These are phyloP conservation scores for Julus scanicus DNA, from an alignment of 2,888 invertebrate genomes.

Conservation along the genomic window DNA sequence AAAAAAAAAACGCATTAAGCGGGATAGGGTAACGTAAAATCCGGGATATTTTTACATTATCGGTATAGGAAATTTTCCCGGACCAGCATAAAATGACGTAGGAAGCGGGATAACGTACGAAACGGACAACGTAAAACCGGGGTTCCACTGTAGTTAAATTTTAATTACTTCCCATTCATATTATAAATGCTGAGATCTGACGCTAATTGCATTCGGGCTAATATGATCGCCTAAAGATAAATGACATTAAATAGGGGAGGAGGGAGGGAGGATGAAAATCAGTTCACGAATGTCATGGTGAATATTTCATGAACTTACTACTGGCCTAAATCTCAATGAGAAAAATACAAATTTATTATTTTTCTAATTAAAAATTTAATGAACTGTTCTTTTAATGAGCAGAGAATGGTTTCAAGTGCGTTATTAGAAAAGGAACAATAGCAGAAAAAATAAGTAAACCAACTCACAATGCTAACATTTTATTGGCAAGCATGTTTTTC, in stretches of 20 bases:
- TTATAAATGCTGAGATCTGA: neutral
- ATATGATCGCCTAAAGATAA: conserved; percentile 1
- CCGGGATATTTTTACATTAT: no score
- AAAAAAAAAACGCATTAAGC: no score
- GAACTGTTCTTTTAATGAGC: neutral
- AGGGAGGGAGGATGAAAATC: neutral
- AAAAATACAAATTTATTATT: neutral
- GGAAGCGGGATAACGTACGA: no score
- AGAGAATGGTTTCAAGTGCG: neutral
- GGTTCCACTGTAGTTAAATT: neutral
- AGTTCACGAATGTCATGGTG: conserved; percentile 32
- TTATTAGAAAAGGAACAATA: neutral
- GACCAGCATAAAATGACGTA: no score
- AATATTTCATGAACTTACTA: conserved; percentile 43
- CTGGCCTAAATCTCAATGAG: conserved; percentile 4
- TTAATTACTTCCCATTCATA: neutral
- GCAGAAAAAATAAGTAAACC: neutral
- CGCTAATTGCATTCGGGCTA: neutral
- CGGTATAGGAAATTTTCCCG: no score
- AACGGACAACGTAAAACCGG: no score
- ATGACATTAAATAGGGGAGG: neutral
- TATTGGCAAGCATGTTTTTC: neutral
- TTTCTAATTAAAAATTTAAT: neutral
- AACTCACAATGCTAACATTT: neutral
- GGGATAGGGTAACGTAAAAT: no score